These are phyloP conservation scores for Dynastes maya DNA, from an alignment of 2,888 invertebrate genomes.

Conservation along the genomic window DNA sequence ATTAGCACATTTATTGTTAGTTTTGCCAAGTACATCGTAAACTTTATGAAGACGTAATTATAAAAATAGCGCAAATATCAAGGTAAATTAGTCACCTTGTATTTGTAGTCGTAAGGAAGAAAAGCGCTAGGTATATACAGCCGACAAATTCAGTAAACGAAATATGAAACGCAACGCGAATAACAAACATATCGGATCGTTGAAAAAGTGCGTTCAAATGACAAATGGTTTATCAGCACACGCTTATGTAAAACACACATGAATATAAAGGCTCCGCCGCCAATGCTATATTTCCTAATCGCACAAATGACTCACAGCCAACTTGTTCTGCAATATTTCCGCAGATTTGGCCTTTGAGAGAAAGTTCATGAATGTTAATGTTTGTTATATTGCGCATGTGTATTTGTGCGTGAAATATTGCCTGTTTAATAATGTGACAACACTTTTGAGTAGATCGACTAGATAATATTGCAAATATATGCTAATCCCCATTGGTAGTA, in stretches of 20 bases:
- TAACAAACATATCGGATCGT: not conserved
- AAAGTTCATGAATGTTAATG: constrained; percentile 25
- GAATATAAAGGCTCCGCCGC: constrained; percentile 1
- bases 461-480: constrained; percentile 21
- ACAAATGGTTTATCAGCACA: constrained; percentile 28
- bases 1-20: too few species aligned
- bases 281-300: constrained; percentile 26
- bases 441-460: not conserved
- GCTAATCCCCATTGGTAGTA: not conserved
- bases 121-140: not conserved
- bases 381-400: not conserved
- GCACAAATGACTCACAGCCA: constrained; percentile 10
- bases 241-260: constrained; percentile 4
- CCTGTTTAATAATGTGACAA: constrained; percentile 8
- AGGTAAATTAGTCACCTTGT: constrained; percentile 31
- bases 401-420: constrained; percentile 18
- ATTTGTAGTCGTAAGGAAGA: not conserved
- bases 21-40: too few species aligned
- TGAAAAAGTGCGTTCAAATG: constrained; percentile 4
- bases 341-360: constrained; percentile 37
- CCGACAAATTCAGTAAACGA: constrained; percentile 6
- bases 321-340: constrained; percentile 33
- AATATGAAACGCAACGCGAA: constrained; percentile 1
- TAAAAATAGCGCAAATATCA: constrained; percentile 34
- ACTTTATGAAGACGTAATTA: too few species aligned